Evolutionary conservation across 2,888 invertebrate genomes (phyloP), one percentile per base, ranked within the genome.

Genomic region (Seira sanloemensis): DNA sequence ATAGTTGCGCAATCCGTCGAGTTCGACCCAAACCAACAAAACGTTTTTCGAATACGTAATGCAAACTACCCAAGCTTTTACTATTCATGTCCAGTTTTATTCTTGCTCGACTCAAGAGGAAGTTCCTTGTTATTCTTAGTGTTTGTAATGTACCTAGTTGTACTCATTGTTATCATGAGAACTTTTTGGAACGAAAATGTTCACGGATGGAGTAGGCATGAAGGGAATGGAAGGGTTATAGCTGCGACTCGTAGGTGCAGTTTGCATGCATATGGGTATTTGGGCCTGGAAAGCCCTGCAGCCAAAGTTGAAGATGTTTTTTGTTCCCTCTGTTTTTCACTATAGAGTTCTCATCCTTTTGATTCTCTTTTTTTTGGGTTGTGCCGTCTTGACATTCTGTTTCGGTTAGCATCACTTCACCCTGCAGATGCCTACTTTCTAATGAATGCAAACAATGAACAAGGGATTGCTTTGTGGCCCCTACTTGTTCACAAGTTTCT

Each of bases 391-490:
- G 37, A 37, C 37, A 37, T 37, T 37, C 37, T 37, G 12, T 37
- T 37, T 12, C 12, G 37, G 4, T 4, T 37, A 7, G 37, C 4
- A 12, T 12, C 37, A 37, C 4, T 12, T 37, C 37, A 37, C 12
- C 12, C 37, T 37, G 37, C n/a, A n/a, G n/a, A n/a, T n/a, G n/a
- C n/a, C n/a, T n/a, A n/a, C n/a, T n/a, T n/a, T n/a, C 85, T 86
- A 88, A 88, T 88, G 88, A 88, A 88, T 88, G 84, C 85, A 86
- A 82, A 85, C 83, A 83, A 86, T 77, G 84, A 77, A 80, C 73
- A 78, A 75, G 71, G 76, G 81, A 69, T 69, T 74, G 78, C 83
- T 71, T 79, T 79, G 72, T 71, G 75, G 76, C 67, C 73, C 72
- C 5, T 7, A 50, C 54, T 21, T 69, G 77, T 58, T 50, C 18